Percentiles rank a stretch among this genome's conserved stretches.
Conservation (phyloP, 1,140 invertebrate genomes). For the Anagrus nilaparvatae region DNA sequence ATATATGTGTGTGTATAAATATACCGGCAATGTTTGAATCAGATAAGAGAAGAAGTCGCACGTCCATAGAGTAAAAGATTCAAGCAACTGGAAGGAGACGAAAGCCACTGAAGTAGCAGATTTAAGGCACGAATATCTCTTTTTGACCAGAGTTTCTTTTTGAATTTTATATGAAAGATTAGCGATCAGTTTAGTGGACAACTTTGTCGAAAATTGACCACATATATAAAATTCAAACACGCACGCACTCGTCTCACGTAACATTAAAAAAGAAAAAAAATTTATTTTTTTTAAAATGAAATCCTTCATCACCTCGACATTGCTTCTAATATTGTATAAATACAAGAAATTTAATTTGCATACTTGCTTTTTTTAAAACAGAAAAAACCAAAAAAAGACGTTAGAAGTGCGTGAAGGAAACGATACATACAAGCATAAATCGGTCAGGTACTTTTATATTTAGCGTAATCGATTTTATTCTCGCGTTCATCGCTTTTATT, state of each 20-base stretch:
- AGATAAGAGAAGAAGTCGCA: too few species aligned
- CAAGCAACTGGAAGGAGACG: too few species aligned
- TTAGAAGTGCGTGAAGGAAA: constrained; percentile 1
- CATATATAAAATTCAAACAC: too few species aligned
- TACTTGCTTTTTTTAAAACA: constrained; percentile 23
- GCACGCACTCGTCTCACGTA: too few species aligned
- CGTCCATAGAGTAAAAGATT: too few species aligned
- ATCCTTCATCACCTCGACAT: constrained; percentile 26
- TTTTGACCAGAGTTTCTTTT: too few species aligned
- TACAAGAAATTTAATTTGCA: too few species aligned
- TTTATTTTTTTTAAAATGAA: too few species aligned
- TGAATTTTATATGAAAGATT: constrained; percentile 24
- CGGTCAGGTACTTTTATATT: neutral
- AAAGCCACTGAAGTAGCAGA: constrained; percentile 27
- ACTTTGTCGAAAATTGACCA: constrained; percentile 21
- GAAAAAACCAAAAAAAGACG: neutral
- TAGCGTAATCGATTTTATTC: constrained; percentile 15
- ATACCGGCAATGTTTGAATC: too few species aligned
- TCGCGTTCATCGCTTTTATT: constrained; percentile 14
- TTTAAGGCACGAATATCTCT: constrained; percentile 18
- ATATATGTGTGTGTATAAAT: too few species aligned
- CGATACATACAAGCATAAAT: too few species aligned
- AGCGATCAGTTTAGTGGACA: constrained; percentile 22
- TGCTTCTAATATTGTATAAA: constrained; percentile 12
- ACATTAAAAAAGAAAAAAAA: too few species aligned